Evolutionary conservation across 2,113 vertebrate genomes (phyloP), one percentile per base, ranked within the genome.

Genomic region (Hippocampus barbouri): DNA sequence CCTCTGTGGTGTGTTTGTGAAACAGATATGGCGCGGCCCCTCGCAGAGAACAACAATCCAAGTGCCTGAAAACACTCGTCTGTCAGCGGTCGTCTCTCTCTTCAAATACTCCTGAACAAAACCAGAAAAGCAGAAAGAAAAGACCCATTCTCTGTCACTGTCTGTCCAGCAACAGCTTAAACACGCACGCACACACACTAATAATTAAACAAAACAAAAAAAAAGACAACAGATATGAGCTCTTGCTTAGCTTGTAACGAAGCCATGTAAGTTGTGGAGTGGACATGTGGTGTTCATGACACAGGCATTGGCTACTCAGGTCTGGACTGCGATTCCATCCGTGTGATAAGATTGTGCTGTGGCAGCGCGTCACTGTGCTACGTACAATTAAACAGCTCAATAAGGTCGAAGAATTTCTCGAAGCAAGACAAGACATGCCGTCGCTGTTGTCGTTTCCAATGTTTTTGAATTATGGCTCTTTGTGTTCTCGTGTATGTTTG

Each of bases 401-500:
- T 16, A 66, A 49, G 64, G 64, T 66, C n/a, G 49, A 23, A 47
- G 21, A 43, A 47, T 66, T 34, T 18, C 59, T 61, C 27, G 15
- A 25, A 64, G 62, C 62, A 47, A 66, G 23, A 82, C 80, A 81
- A 85, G 83, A 84, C 74, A 68, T 80, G 86, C 82, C 85, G 77
- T 79, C 60, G 87, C 86, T 81, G 79, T 70, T 71, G 79, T 77
- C 79, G 81, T 82, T 75, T 85, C 75, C 77, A 77, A 73, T 82
- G 78, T 87, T 71, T 78, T 85, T 88, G 83, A 88, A 79, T 86
- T 91, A 90, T 91, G 88, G 88, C 88, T 91, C 87, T 90, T 90
- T 88, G 86, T 90, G 79, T 87, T 88, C 82, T 89, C 81, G 84
- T 82, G 94, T 95, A 93, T 86, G 94, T 95, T 98, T 98, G 96